Evolutionary conservation across 1,140 invertebrate species (phyloP).

Genomic region (Dreissena rostriformis): DNA sequence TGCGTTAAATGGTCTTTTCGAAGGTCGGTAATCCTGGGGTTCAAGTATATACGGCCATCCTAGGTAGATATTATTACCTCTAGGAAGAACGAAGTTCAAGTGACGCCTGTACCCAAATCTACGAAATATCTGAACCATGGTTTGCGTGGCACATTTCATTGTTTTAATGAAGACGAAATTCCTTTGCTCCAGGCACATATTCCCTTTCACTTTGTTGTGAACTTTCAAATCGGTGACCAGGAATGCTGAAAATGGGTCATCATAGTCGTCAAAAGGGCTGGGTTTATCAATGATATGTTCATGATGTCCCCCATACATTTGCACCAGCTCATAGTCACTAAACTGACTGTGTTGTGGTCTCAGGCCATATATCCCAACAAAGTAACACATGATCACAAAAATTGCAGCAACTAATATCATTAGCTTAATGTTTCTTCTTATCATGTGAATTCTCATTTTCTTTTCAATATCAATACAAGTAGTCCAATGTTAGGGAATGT

Average conservation of each 20-base stretch:
- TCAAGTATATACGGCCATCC: slow-evolving; percentile 71
- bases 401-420: slow-evolving; percentile 1
- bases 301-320: no score
- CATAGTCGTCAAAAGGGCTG: neutral
- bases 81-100: slow-evolving; percentile 64
- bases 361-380: no score
- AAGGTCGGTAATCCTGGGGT: slow-evolving; percentile 62
- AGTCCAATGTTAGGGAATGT: no score
- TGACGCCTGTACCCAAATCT: slow-evolving; percentile 65
- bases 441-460: slow-evolving; percentile 32
- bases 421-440: slow-evolving; percentile 17
- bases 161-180: slow-evolving; percentile 72
- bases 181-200: slow-evolving; percentile 37
- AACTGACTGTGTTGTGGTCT: no score
- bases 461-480: no score
- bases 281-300: no score
- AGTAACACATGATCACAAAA: neutral
- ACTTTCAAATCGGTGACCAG: slow-evolving; percentile 5
- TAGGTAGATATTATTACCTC: slow-evolving; percentile 61
- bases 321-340: neutral
- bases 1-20: slow-evolving; percentile 66
- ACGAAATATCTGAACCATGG: slow-evolving; percentile 62
- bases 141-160: slow-evolving; percentile 69
- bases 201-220: slow-evolving; percentile 1
- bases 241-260: slow-evolving; percentile 24